A percentile compares a stretch with the other conserved stretches of the same genome.
phyloP scores from a whole-genome alignment of 2,888 invertebrate species.

The Ophion ellenae region DNA sequence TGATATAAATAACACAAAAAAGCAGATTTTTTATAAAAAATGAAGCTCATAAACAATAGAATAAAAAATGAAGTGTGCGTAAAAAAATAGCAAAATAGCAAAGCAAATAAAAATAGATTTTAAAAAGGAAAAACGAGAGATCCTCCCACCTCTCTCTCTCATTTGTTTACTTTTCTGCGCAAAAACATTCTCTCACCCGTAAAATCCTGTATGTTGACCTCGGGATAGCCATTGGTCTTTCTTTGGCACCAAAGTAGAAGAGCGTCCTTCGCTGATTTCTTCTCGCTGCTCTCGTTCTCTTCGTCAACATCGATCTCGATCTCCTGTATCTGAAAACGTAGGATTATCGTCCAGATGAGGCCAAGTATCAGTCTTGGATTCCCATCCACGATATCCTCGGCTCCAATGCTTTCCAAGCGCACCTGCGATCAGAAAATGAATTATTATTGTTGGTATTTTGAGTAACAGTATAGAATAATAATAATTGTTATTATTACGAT shows the following conservation, averaged over 20 bases:
- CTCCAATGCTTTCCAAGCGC: constrained; percentile 98
- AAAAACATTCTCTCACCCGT: constrained; percentile 84
- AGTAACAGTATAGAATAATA: background rate
- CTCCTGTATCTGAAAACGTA: constrained; percentile 99
- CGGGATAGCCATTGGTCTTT: constrained; percentile 97
- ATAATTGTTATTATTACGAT: background rate
- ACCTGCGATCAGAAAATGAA: constrained; percentile 86
- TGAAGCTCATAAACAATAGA: no score
- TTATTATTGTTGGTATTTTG: background rate
- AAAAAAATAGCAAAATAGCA: no score
- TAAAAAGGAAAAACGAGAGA: no score
- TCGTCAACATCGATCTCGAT: constrained; percentile 99
- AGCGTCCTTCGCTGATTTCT: constrained; percentile 99
- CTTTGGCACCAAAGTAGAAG: constrained; percentile 99
- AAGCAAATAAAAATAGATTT: no score
- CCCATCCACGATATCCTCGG: constrained; percentile 99
- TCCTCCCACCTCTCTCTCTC: no score
- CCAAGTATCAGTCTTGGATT: constrained; percentile 98
- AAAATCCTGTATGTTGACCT: constrained; percentile 95
- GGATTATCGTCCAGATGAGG: constrained; percentile 99
- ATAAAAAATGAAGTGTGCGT: no score
- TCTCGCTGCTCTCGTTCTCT: constrained; percentile 98
- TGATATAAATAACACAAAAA: no score
- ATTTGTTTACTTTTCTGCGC: background rate
- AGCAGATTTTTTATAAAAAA: no score